Evolutionary conservation across 1,140 invertebrate species (phyloP), one percentile per base, ranked within the genome.

Genomic region (Drosophila ironensis): DNA sequence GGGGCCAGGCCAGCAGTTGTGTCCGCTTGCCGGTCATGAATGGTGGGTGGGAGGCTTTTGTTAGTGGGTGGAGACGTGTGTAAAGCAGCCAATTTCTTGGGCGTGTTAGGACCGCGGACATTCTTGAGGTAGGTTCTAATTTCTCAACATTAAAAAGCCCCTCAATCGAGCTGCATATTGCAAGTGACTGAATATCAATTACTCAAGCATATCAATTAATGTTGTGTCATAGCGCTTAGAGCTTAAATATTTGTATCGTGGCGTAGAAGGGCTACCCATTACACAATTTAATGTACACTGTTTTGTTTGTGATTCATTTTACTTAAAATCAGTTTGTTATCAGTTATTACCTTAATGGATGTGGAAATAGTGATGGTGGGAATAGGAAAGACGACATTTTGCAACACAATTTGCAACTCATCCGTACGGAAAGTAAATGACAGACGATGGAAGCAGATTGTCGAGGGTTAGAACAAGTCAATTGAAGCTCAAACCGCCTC

Each of bases 71-170:
- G 46, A 19, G 7, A 16, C 17, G 22, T 17, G 22, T n/a, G 7
- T 7, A 16, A 22, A 59, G 37, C 46, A 41, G 50, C 47, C 54
- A 57, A 57, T 70, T 70, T 57, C 38, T 47, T 35, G 50, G 37
- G 19, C 40, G 28, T 53, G 45, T 52, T 50, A 24, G 38, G 63
- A 46, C 30, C 22, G 47, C 12, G 37, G 42, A 27, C 53, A 37
- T 30, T 28, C 59, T 84, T 82, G 78, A 56, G 78, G 78, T 82
- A 82, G 78, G 78, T 82, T 78, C 64, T 19, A 38, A 14, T 60
- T 57, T 25, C 51, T 57, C 51, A 14, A 11, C 48, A 7, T 6
- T 16, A 37, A 0, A 17, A 14, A 12, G 35, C 48, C n/a, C n/a
- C n/a, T n/a, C n/a, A n/a, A n/a, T n/a, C n/a, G n/a, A 60, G 19